These are phyloP conservation scores for Phoebastria nigripes DNA, from an alignment of 2,797 vertebrate genomes.

Conservation along the genomic window DNA sequence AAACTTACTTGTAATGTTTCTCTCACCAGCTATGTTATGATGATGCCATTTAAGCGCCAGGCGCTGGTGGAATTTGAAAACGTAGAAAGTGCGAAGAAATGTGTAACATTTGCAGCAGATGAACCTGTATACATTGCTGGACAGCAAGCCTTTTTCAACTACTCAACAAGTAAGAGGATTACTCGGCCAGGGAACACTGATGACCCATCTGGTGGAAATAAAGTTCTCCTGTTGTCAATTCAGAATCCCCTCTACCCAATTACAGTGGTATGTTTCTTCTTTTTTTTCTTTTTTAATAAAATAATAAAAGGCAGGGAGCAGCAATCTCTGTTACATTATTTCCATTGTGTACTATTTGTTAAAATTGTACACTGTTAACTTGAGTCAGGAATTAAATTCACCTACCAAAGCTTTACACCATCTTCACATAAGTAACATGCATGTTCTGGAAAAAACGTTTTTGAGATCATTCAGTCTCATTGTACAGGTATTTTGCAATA, in stretches of 20 bases:
- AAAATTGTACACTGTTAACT: not conserved
- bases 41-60: conserved; percentile 98
- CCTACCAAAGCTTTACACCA: not conserved
- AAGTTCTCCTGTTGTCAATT: conserved; percentile 95
- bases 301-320: not conserved
- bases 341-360: not conserved
- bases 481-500: not conserved
- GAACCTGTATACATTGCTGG: conserved; percentile 93
- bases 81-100: conserved; percentile 89
- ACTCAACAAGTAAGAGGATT: conserved; percentile 96
- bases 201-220: conserved; percentile 94
- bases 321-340: not conserved
- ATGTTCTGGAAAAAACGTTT: not conserved
- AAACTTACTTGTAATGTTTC: not conserved
- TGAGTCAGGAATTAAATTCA: not conserved
- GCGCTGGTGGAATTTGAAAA: conserved; percentile 95
- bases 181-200: conserved; percentile 93
- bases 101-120: conserved; percentile 87
- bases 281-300: not conserved
- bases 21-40: conserved; percentile 93
- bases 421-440: not conserved
- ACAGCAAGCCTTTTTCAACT: conserved; percentile 97
- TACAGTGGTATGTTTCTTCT: conserved; percentile 84
- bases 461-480: not conserved
- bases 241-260: conserved; percentile 98